These are phyloP conservation scores for Coracopsis vasa DNA, from an alignment of 2,113 vertebrate species.

Conservation along the genomic window DNA sequence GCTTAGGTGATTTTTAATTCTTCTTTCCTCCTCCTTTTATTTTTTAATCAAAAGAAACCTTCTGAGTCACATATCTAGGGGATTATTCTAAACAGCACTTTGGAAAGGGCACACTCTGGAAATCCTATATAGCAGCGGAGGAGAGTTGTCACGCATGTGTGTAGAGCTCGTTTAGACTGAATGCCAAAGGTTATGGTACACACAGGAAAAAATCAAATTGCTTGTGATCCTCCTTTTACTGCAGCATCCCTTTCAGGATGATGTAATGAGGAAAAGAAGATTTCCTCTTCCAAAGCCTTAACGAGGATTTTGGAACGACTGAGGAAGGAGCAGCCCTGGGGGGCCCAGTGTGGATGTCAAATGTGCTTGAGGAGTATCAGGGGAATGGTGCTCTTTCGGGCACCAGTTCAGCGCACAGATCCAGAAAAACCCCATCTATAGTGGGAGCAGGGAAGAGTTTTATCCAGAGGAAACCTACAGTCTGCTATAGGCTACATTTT, in stretches of 20 bases:
- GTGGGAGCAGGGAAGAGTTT: background rate
- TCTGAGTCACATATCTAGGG: background rate
- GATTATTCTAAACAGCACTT: conserved; percentile 3
- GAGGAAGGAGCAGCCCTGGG: background rate
- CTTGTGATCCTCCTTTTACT: background rate
- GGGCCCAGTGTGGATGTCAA: rapidly evolving
- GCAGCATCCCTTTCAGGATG: background rate
- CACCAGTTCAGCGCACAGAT: rapidly evolving
- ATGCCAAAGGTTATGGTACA: conserved; percentile 4
- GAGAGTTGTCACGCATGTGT: background rate
- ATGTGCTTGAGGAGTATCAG: background rate
- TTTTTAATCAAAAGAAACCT: conserved; percentile 16
- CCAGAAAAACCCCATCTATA: background rate
- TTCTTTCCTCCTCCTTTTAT: background rate
- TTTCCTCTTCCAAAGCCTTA: background rate
- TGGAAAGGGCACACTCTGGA: conserved; percentile 13
- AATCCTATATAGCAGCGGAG: background rate
- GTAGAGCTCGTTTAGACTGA: background rate
- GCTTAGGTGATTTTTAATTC: conserved; percentile 18
- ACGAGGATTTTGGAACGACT: background rate
- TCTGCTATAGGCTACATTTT: background rate
- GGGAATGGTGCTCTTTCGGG: background rate
- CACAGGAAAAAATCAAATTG: conserved; percentile 8
- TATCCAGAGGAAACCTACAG: background rate
- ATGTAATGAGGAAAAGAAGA: background rate